Base-by-base conservation (phyloP, 2,888 invertebrate species). In the Standfussiana lucernea region DNA sequence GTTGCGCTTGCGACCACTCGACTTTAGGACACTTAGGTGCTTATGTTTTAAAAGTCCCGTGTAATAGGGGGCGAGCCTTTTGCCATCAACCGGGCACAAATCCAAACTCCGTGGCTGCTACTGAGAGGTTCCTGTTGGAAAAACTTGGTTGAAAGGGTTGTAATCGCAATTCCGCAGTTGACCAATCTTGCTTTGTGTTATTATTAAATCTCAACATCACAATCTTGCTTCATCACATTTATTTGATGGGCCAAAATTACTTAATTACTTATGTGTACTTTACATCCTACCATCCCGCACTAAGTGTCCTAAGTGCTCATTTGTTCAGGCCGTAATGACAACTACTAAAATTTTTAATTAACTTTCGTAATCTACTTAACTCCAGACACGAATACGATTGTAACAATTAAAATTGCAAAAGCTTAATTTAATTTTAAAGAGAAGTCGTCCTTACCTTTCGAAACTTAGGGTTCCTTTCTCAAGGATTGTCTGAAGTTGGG, bases 361-460 rank as follows among this genome's bases (percentile, higher is more conserved):
- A 53, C 1, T 73, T 77, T 45, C 73, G 40, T 53, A 67, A 53
- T 1, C 71, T 73, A 53, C 70, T 35, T 53, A 59, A 24, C 53
- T 78, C 0, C 0, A 21, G 53, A 4, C 82, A 82, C 82, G 83
- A 83, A 67, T 21, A 72, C 53, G 66, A 73, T 67, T 76, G 64
- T 32, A 24, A 67, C 11, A 64, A 59, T 72, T 82, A 37, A 80
- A 53, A 61, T 82, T 70, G 37, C 24, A 42, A 21, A 69, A 81
- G 21, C n/a, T 59, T 66, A 11, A 40, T 53, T 59, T 66, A 11
- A 40, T 53, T 53, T 53, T 61, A 61, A 21, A 15, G 0, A 37
- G 50, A 1, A 10, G 32, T 37, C 1, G 80, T 61, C 59, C 66
- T 53, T 73, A 35, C 28, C 6, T 67, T 79, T 18, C 11, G 24